Evolutionary conservation across 2,113 vertebrate species (phyloP).

Genomic region (Oreochromis tanganicae): DNA sequence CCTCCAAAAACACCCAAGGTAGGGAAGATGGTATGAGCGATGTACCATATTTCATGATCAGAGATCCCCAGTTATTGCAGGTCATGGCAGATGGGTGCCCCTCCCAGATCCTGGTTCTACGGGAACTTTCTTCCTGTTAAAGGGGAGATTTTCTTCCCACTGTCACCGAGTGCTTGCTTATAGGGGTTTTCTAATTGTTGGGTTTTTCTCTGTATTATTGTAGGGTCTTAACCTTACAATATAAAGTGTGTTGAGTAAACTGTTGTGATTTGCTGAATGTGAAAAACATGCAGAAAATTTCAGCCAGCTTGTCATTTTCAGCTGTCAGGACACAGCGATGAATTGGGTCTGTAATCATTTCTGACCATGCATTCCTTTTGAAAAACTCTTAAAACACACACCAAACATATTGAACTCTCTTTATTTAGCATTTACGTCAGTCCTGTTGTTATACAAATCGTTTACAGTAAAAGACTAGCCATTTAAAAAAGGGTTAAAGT

Average conservation of each 20-base stretch:
- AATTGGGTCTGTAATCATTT: neutral
- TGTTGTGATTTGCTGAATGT: neutral
- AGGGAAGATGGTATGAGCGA: neutral
- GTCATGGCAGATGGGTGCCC: neutral
- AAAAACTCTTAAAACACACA: neutral
- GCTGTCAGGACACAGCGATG: neutral
- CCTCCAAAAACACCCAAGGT: neutral
- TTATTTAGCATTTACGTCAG: conserved; percentile 46
- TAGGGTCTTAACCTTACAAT: neutral
- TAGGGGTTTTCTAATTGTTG: neutral
- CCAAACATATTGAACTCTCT: conserved; percentile 1
- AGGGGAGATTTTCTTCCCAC: neutral
- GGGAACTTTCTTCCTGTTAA: neutral
- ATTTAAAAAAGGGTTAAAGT: conserved; percentile 33
- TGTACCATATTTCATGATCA: fast-evolving
- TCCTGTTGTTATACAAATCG: conserved; percentile 6
- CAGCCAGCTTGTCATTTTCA: neutral
- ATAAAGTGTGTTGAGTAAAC: neutral
- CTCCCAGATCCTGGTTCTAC: neutral
- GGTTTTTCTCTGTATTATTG: neutral
- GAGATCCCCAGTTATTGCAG: fast-evolving
- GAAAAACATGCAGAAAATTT: neutral
- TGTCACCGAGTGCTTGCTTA: neutral
- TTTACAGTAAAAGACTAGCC: neutral
- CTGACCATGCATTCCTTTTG: neutral